A percentile compares a stretch with the other conserved stretches of the same genome.
phyloP scores from a whole-genome alignment of 2,113 vertebrate species.

The Calyptomena viridis region DNA sequence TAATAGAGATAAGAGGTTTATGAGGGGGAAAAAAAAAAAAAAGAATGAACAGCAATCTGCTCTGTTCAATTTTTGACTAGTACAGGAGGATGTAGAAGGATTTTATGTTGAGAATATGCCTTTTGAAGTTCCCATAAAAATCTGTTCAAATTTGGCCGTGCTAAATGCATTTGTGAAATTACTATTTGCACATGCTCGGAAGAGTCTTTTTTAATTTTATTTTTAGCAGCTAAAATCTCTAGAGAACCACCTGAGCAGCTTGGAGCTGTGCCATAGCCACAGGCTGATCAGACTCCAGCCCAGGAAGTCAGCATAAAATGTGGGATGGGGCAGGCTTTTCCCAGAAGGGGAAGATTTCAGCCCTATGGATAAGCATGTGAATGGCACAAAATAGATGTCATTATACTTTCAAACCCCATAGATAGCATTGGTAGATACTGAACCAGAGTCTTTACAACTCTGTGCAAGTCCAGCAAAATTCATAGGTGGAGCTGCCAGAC shows the following conservation, averaged over 20 bases:
- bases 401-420: background rate
- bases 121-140: conserved; percentile 39
- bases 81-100: background rate
- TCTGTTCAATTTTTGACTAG: background rate
- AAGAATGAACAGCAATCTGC: background rate
- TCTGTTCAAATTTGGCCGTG: background rate
- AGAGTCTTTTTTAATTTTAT: background rate
- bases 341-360: background rate
- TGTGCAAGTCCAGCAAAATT: background rate
- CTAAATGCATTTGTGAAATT: background rate
- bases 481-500: background rate
- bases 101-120: background rate
- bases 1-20: background rate
- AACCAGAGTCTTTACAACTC: background rate
- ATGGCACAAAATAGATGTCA: background rate
- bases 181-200: conserved; percentile 8
- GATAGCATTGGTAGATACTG: background rate
- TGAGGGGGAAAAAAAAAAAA: background rate
- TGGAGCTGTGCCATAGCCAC: background rate
- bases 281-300: background rate
- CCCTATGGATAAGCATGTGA: background rate
- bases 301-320: background rate
- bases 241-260: conserved; percentile 22
- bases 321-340: background rate
- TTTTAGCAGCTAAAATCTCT: conserved; percentile 7